A percentile compares a stretch with the other conserved stretches of the same genome.
Evolutionary conservation across 2,888 invertebrate species (phyloP).

Genomic region (Scrobipalpa atriplicella): DNA sequence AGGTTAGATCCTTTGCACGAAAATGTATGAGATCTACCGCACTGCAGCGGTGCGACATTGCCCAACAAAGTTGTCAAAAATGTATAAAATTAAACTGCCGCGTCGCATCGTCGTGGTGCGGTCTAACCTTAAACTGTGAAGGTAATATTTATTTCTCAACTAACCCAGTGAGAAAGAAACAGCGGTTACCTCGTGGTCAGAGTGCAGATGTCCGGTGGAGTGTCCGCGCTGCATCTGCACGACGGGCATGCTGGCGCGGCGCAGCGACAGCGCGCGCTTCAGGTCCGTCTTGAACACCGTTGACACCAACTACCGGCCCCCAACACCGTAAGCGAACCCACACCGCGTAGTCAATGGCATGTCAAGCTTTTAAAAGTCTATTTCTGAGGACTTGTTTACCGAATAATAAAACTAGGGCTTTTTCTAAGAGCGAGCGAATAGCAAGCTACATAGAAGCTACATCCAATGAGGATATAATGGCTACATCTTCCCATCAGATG

Average conservation of each 20-base stretch:
- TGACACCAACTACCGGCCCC: constrained; percentile 85
- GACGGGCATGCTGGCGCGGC: constrained; percentile 75
- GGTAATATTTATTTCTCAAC: not conserved
- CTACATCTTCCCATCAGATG: too few relatives aligned
- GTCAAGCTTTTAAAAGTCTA: not conserved
- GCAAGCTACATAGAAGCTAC: too few relatives aligned
- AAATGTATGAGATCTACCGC: too few relatives aligned
- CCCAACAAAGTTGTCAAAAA: too few relatives aligned
- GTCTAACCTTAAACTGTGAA: too few relatives aligned
- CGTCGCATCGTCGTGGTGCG: too few relatives aligned
- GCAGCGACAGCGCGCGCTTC: constrained; percentile 72
- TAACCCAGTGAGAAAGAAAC: not conserved
- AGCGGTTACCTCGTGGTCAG: constrained; percentile 66
- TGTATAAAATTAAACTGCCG: too few relatives aligned
- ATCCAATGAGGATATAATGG: too few relatives aligned
- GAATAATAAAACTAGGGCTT: not conserved
- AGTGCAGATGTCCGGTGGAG: constrained; percentile 73
- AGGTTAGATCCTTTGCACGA: too few relatives aligned
- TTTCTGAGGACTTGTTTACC: not conserved
- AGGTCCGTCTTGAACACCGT: constrained; percentile 90
- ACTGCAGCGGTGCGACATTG: too few relatives aligned
- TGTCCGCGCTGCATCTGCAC: constrained; percentile 58
- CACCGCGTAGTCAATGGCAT: not conserved
- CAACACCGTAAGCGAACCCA: constrained; percentile 45
- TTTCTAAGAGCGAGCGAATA: too few relatives aligned